Evolutionary conservation across 2,888 invertebrate species (phyloP).

Genomic region (Ichneumon xanthorius): DNA sequence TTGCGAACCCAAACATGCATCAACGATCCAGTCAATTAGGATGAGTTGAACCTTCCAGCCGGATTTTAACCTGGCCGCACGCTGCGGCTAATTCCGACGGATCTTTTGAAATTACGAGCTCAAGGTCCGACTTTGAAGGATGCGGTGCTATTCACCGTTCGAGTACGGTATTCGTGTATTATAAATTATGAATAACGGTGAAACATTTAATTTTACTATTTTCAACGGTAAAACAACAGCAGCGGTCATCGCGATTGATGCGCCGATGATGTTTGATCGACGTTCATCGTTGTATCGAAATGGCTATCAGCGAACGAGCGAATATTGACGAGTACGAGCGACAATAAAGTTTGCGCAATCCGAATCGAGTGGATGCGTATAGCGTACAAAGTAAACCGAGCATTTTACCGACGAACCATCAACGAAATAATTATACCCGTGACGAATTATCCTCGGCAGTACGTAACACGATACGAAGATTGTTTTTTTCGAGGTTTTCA

Average conservation of each 20-base stretch:
- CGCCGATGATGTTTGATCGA: not conserved
- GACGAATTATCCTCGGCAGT: not conserved
- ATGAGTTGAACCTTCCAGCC: constrained; percentile 28
- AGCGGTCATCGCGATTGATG: not conserved
- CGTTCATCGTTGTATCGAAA: constrained; percentile 8
- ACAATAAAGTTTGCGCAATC: not conserved
- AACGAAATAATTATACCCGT: not conserved
- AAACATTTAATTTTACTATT: not conserved
- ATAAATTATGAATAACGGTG: not conserved
- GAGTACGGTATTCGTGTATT: not conserved
- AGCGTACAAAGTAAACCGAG: not conserved
- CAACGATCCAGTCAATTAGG: constrained; percentile 66
- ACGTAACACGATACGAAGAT: not conserved
- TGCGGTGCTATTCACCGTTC: not conserved
- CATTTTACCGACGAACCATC: not conserved
- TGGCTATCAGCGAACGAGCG: not conserved
- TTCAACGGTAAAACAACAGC: not conserved
- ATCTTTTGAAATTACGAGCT: not conserved
- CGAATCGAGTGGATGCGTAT: not conserved
- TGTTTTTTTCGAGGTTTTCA: not conserved
- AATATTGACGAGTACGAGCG: not conserved
- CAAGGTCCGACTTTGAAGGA: not conserved
- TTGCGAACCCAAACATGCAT: constrained; percentile 54
- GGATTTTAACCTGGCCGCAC: not conserved
- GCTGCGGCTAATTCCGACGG: not conserved